A percentile compares a stretch with the other conserved stretches of the same genome.
Conservation (phyloP, 2,888 invertebrate species). For the Harpalus rufipes region DNA sequence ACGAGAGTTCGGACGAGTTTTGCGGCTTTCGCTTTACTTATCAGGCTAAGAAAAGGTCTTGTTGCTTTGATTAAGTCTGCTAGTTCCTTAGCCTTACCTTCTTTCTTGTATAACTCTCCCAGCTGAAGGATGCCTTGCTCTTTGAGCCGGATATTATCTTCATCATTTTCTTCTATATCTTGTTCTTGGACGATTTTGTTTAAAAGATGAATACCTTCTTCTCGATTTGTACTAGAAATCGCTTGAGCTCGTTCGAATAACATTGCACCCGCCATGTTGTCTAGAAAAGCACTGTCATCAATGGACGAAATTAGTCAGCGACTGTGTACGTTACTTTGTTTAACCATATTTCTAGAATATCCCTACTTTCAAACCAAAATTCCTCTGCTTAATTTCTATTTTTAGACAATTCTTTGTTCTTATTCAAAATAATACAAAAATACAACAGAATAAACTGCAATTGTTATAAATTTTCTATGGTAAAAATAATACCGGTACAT, state of each 20-base stretch:
- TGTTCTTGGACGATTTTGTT: conserved; percentile 89
- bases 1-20: conserved; percentile 98
- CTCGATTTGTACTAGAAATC: conserved; percentile 85
- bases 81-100: conserved; percentile 94
- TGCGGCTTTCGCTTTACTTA: conserved; percentile 99
- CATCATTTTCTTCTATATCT: conserved; percentile 89
- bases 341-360: conserved; percentile 51
- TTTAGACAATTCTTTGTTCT: conserved; percentile 6
- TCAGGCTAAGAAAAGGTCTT: conserved; percentile 94
- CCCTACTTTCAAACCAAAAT: conserved; percentile 37
- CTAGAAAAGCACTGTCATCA: conserved; percentile 78
- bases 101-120: conserved; percentile 94
- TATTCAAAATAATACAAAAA: neutral
- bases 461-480: neutral
- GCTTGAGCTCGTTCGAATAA: conserved; percentile 92
- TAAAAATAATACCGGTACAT: conserved; percentile 2
- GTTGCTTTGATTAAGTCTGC: conserved; percentile 96
- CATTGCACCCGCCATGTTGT: conserved; percentile 93
- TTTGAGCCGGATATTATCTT: conserved; percentile 93
- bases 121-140: conserved; percentile 96
- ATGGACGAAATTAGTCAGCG: conserved; percentile 71
- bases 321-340: conserved; percentile 49
- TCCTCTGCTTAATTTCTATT: conserved; percentile 27
- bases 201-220: conserved; percentile 86
- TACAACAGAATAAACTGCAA: neutral